Percentiles rank a stretch among this genome's conserved stretches.
phyloP scores from a whole-genome alignment of 92 coral and sea anemone species.

The Palythoa grandiflora region DNA sequence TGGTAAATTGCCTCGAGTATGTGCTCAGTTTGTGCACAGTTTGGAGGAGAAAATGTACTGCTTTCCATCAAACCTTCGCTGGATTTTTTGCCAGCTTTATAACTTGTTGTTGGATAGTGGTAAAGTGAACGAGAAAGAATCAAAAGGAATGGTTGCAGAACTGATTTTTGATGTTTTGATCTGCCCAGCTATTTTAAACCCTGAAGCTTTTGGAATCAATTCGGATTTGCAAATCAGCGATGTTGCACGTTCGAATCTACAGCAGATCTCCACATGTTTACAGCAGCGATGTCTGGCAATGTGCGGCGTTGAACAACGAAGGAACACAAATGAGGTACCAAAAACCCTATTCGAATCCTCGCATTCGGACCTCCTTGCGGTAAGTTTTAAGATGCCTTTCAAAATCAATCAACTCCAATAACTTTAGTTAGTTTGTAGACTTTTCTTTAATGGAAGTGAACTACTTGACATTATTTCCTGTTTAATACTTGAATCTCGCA shows the following conservation, averaged over 20 bases:
- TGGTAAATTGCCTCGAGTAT: slow-evolving; percentile 70
- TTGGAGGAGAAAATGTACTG: slow-evolving; percentile 89
- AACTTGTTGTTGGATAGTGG: slow-evolving; percentile 75
- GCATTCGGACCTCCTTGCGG: slow-evolving; percentile 32
- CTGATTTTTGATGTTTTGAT: slow-evolving; percentile 85
- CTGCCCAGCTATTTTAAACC: slow-evolving; percentile 85
- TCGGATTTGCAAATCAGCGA: slow-evolving; percentile 90
- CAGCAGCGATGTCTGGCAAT: slow-evolving; percentile 70
- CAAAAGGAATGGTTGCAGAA: slow-evolving; percentile 77
- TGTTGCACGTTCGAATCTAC: slow-evolving; percentile 84
- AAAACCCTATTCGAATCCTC: slow-evolving; percentile 23
- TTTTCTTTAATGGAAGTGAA: background rate
- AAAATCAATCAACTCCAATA: background rate
- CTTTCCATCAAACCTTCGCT: slow-evolving; percentile 86
- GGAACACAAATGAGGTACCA: background rate
- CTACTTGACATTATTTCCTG: background rate
- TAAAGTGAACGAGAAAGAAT: slow-evolving; percentile 64
- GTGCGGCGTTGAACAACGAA: slow-evolving; percentile 33
- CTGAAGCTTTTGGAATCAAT: slow-evolving; percentile 91
- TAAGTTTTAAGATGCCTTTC: slow-evolving; percentile 7
- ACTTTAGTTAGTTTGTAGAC: background rate
- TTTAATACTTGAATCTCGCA: background rate
- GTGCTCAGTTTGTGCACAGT: slow-evolving; percentile 80
- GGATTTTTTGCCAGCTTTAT: slow-evolving; percentile 89
- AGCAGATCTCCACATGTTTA: slow-evolving; percentile 84